Evolutionary conservation across 2,113 vertebrate species (phyloP).

Genomic region (Paradoxurus hermaphroditus): DNA sequence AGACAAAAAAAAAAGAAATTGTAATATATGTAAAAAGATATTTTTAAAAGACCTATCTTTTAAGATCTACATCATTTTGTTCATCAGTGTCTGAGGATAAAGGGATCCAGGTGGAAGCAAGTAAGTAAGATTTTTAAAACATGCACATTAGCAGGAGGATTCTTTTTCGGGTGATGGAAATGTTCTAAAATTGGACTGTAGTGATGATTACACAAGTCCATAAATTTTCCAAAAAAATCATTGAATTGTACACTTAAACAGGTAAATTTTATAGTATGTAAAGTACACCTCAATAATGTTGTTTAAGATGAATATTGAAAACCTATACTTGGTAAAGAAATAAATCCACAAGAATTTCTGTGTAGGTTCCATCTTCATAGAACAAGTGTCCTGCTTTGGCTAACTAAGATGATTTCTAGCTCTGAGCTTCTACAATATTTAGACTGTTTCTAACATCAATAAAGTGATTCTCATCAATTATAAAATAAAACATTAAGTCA

Average conservation of each 20-base stretch:
- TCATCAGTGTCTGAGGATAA: not conserved
- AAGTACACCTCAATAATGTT: conserved; percentile 4
- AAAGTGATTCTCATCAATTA: conserved; percentile 46
- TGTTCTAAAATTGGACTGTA: conserved; percentile 35
- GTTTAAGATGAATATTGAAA: not conserved
- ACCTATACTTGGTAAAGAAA: conserved; percentile 18
- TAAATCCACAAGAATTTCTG: conserved; percentile 1
- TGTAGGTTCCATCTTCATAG: not conserved
- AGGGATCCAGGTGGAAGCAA: not conserved
- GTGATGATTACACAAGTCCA: conserved; percentile 25
- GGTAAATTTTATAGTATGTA: conserved; percentile 24
- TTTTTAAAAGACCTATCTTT: not conserved
- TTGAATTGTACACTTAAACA: not conserved
- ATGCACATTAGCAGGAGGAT: not conserved
- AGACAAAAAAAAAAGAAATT: conserved; percentile 27
- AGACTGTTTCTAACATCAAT: conserved; percentile 25
- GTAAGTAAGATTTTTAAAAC: conserved; percentile 7
- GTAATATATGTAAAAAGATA: not conserved
- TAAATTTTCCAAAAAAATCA: conserved; percentile 46
- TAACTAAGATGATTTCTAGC: not conserved
- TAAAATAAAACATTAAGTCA: not conserved
- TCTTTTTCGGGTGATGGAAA: not conserved
- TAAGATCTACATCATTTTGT: conserved; percentile 15
- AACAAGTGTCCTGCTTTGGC: not conserved
- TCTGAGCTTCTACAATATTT: not conserved